A percentile compares a stretch with the other conserved stretches of the same genome.
Evolutionary conservation across 1,140 invertebrate species (phyloP).

Genomic region (Rhopalosiphum padi): DNA sequence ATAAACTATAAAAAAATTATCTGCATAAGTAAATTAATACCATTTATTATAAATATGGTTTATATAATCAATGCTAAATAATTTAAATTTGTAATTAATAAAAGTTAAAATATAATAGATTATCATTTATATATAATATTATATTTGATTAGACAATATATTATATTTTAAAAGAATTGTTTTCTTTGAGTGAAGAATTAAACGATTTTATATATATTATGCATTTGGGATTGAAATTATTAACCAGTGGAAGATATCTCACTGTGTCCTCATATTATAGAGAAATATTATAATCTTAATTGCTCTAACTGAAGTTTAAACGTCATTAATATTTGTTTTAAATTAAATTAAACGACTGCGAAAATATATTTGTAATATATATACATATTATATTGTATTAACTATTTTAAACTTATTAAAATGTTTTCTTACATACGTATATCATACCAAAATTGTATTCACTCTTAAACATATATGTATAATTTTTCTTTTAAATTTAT

Average conservation of each 20-base stretch:
- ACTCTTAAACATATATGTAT: too few relatives aligned
- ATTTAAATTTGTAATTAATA: background rate
- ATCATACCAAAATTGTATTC: too few relatives aligned
- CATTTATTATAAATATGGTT: too few relatives aligned
- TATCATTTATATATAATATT: background rate
- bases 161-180: background rate
- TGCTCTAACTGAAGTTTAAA: background rate
- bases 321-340: background rate
- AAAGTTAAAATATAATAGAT: background rate
- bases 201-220: background rate
- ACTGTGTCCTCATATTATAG: background rate
- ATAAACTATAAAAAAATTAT: too few relatives aligned
- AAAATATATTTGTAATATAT: too few relatives aligned
- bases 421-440: too few relatives aligned
- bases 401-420: too few relatives aligned
- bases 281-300: background rate
- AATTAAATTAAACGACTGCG: background rate
- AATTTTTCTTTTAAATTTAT: too few relatives aligned
- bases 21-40: background rate
- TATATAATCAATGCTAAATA: too few relatives aligned
- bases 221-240: background rate
- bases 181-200: background rate
- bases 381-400: too few relatives aligned
- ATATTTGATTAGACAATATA: background rate
- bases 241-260: background rate